A percentile compares a stretch with the other conserved stretches of the same genome.
phyloP scores from a whole-genome alignment of 2,888 invertebrate genomes.

The Zaprionus obscuricornis region DNA sequence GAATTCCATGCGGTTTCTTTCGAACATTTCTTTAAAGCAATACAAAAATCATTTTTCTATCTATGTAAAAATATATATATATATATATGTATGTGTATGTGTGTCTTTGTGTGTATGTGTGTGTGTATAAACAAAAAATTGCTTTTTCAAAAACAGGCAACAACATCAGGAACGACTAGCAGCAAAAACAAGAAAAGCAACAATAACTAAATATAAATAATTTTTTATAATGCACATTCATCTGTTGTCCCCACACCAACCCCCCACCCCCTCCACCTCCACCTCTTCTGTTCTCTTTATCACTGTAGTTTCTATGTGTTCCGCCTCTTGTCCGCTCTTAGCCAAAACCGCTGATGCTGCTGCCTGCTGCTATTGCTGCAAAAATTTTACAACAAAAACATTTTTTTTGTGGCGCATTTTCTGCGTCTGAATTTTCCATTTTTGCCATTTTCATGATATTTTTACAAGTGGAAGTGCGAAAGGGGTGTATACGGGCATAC shows the following conservation, averaged over 20 bases:
- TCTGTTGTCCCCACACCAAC: conserved; percentile 2
- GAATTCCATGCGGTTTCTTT: conserved; percentile 44
- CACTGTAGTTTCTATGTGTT: too few species aligned
- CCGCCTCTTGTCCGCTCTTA: background rate
- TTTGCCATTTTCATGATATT: conserved; percentile 75
- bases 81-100: background rate
- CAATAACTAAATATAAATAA: conserved; percentile 57
- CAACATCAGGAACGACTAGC: background rate
- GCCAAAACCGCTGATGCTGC: background rate
- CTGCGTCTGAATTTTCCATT: conserved; percentile 70
- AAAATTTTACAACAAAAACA: conserved; percentile 63
- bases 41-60: too few species aligned
- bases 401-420: conserved; percentile 74
- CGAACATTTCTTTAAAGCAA: too few species aligned
- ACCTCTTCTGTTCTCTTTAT: too few species aligned
- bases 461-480: conserved; percentile 40
- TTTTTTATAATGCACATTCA: conserved; percentile 65
- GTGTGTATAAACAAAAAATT: conserved; percentile 20
- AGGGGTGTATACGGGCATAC: conserved; percentile 7
- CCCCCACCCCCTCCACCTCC: background rate
- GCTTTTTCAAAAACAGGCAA: too few species aligned
- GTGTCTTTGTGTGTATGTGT: conserved; percentile 9
- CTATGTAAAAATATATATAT: conserved; percentile 3
- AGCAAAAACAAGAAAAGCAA: conserved; percentile 17
- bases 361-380: conserved; percentile 14